Evolutionary conservation across 2,797 vertebrate species (phyloP).

Genomic region (Remorina albescens): DNA sequence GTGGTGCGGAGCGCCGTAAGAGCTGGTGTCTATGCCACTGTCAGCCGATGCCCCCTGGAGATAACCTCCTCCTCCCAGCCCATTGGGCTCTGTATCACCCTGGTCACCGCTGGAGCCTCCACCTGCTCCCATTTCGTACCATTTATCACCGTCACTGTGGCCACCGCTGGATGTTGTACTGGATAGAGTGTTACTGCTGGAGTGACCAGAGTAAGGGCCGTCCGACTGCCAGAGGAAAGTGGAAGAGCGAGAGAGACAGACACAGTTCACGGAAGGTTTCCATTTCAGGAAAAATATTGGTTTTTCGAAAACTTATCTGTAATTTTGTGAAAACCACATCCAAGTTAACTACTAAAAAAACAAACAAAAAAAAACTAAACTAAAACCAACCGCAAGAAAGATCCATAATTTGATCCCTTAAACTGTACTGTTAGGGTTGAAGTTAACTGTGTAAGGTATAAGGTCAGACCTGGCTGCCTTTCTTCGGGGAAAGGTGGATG

Average conservation of each 20-base stretch:
- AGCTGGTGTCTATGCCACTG: constrained; percentile 94
- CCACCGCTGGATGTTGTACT: constrained; percentile 95
- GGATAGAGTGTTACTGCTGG: constrained; percentile 98
- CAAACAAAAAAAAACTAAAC: too few species aligned
- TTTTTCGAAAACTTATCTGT: neutral
- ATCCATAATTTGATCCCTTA: neutral
- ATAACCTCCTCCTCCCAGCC: constrained; percentile 91
- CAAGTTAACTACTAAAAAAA: neutral
- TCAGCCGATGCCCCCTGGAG: constrained; percentile 95
- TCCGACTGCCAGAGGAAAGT: constrained; percentile 85
- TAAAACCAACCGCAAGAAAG: neutral
- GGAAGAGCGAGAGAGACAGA: neutral
- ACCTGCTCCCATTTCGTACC: constrained; percentile 94
- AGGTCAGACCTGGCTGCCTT: constrained; percentile 91
- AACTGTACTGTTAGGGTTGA: too few species aligned
- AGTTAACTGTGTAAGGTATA: neutral
- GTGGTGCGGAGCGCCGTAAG: constrained; percentile 87
- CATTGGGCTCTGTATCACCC: constrained; percentile 91
- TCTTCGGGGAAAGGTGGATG: constrained; percentile 96
- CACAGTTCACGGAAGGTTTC: constrained; percentile 4
- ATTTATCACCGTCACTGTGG: constrained; percentile 96
- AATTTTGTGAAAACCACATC: neutral
- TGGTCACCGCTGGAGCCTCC: constrained; percentile 86
- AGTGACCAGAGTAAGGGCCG: constrained; percentile 96
- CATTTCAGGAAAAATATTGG: neutral